These are phyloP conservation scores for Corvus hawaiiensis DNA, from an alignment of 2,113 vertebrate species.

Conservation along the genomic window DNA sequence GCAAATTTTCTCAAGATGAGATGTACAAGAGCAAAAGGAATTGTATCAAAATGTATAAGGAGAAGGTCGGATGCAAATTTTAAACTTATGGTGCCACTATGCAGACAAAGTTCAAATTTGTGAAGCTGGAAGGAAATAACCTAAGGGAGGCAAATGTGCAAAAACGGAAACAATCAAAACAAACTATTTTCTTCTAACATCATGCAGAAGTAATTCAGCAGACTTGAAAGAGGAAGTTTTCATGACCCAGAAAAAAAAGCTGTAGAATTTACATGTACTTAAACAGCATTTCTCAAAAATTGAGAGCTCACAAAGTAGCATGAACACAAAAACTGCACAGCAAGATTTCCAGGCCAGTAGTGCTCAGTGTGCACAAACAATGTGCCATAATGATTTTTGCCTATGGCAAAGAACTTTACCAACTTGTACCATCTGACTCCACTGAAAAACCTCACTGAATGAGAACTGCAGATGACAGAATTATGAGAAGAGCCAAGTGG, in stretches of 20 bases:
- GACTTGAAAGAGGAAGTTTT: not conserved
- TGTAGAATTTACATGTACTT: not conserved
- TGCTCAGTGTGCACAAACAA: not conserved
- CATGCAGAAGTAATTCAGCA: not conserved
- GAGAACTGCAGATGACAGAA: not conserved
- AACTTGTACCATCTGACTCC: not conserved
- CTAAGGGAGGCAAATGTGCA: not conserved
- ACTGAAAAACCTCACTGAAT: not conserved
- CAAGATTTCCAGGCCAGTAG: not conserved
- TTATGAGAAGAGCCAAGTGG: not conserved
- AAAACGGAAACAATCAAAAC: constrained; percentile 23
- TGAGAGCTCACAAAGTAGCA: not conserved
- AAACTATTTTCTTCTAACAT: not conserved
- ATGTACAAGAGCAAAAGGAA: not conserved
- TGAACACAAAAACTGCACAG: not conserved
- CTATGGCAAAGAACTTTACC: not conserved
- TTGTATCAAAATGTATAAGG: not conserved
- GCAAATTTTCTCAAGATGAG: not conserved
- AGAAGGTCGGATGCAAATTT: not conserved
- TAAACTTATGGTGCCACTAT: not conserved
- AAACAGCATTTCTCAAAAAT: not conserved
- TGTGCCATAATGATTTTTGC: not conserved
- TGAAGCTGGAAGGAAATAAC: not conserved
- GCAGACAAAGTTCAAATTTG: not conserved
- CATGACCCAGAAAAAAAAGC: not conserved